phyloP scores from a whole-genome alignment of 2,797 vertebrate species.

The Heteromormyrus szaboi region DNA sequence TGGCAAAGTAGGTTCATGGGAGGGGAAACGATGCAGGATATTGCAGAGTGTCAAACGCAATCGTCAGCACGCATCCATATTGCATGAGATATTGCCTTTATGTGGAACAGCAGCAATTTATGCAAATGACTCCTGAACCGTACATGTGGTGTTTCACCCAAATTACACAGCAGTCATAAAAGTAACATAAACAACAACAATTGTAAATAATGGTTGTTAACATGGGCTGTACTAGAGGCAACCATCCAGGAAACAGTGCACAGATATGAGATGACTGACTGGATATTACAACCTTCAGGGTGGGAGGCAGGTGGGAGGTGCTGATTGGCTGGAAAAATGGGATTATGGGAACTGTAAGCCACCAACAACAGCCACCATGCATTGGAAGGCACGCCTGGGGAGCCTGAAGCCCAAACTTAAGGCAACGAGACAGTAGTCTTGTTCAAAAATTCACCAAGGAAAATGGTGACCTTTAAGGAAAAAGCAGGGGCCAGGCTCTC shows the following conservation, averaged over 20 bases:
- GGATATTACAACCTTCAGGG: neutral
- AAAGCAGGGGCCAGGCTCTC: neutral
- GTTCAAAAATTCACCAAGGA: neutral
- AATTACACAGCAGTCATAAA: neutral
- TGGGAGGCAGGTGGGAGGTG: neutral
- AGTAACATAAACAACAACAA: neutral
- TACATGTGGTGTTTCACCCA: neutral
- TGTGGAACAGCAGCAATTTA: neutral
- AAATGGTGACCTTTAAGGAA: neutral
- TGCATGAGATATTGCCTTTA: neutral
- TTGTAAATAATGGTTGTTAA: neutral
- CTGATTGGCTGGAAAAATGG: neutral
- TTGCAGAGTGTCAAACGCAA: neutral
- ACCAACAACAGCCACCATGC: neutral
- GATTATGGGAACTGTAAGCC: neutral
- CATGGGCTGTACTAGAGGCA: neutral
- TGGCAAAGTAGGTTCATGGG: neutral
- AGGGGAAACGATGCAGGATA: neutral
- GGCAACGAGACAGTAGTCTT: neutral
- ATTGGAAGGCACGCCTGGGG: neutral
- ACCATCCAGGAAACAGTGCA: neutral
- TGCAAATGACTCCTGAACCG: neutral
- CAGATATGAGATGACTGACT: neutral
- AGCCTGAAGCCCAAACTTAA: neutral
- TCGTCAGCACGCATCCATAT: neutral